phyloP scores from a whole-genome alignment of 2,113 vertebrate genomes.

The Platichthys stellatus region DNA sequence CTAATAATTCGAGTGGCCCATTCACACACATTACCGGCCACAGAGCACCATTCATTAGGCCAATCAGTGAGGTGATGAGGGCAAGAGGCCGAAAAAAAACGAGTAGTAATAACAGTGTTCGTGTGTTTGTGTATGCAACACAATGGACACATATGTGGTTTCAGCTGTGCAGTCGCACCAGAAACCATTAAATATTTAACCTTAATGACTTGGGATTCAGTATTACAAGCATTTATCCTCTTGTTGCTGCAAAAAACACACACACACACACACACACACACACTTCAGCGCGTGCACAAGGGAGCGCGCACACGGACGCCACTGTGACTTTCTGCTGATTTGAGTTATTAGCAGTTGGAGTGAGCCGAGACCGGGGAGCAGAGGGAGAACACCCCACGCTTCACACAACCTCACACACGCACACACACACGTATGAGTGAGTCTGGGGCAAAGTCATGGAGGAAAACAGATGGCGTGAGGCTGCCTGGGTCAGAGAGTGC shows the following conservation, averaged over 20 bases:
- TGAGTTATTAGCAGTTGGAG: conserved; percentile 71
- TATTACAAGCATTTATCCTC: conserved; percentile 43
- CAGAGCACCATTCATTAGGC: conserved; percentile 68
- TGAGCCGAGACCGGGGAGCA: conserved; percentile 23
- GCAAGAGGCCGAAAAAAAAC: conserved; percentile 32
- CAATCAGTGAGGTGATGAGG: conserved; percentile 63
- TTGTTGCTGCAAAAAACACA: neutral
- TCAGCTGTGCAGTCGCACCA: conserved; percentile 50
- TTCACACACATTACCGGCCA: conserved; percentile 58
- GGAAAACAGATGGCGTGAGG: conserved; percentile 68
- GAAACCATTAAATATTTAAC: conserved; percentile 67
- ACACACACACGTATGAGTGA: neutral
- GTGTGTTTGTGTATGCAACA: neutral
- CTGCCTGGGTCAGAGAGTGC: conserved; percentile 64
- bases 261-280: neutral
- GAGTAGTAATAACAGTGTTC: conserved; percentile 41
- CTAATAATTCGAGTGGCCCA: conserved; percentile 57
- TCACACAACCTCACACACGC: neutral
- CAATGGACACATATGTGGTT: conserved; percentile 59
- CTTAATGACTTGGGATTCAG: conserved; percentile 55
- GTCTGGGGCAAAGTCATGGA: conserved; percentile 46
- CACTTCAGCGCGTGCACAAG: neutral
- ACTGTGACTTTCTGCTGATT: conserved; percentile 72
- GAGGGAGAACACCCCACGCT: conserved; percentile 3
- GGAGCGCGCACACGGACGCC: neutral